phyloP scores from a whole-genome alignment of 2,797 vertebrate genomes.

The Cygnus olor region DNA sequence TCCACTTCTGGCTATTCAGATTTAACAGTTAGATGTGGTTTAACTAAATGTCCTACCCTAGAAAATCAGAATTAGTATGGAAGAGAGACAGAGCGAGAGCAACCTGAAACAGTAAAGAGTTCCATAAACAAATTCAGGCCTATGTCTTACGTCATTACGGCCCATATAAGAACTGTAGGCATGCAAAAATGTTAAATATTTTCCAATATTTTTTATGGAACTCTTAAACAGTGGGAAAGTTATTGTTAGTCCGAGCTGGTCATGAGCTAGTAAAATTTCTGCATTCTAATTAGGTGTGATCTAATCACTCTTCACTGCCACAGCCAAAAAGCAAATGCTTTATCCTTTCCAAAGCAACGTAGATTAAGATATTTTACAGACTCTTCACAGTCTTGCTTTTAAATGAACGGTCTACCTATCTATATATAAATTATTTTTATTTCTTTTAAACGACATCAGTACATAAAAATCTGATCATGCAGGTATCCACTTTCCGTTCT shows the following conservation, averaged over 20 bases:
- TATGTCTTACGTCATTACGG: background rate
- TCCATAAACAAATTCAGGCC: slow-evolving; percentile 13
- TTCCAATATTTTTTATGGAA: slow-evolving; percentile 8
- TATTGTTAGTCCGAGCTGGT: background rate
- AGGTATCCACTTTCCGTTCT: background rate
- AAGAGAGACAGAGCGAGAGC: background rate
- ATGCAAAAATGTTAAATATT: slow-evolving; percentile 38
- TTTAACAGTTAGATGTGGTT: background rate
- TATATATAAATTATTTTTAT: background rate
- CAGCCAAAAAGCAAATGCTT: background rate
- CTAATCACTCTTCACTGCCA: slow-evolving; percentile 59
- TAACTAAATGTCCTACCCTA: background rate
- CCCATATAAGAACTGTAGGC: background rate
- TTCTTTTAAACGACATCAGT: background rate
- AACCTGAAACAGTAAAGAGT: background rate
- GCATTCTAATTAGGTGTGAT: slow-evolving; percentile 67
- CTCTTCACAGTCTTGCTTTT: slow-evolving; percentile 23
- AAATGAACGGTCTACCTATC: background rate
- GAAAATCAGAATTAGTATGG: background rate
- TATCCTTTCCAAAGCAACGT: slow-evolving; percentile 23
- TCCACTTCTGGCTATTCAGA: background rate
- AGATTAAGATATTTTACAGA: background rate
- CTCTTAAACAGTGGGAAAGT: slow-evolving; percentile 36
- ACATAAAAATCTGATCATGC: background rate
- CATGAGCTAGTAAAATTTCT: slow-evolving; percentile 27